Conservation (phyloP, 2,113 vertebrate genomes). For the Mirounga angustirostris region DNA sequence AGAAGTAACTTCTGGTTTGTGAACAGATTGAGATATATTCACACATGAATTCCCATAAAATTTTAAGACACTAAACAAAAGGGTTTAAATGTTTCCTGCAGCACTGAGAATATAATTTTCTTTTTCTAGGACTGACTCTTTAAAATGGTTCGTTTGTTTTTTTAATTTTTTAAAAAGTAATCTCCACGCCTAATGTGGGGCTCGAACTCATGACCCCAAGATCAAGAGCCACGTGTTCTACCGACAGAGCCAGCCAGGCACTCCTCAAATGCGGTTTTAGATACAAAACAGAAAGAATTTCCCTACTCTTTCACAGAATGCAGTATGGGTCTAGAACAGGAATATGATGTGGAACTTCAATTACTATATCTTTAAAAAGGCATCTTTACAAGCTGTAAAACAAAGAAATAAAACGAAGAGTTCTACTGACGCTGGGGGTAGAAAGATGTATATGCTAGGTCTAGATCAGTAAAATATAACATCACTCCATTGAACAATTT, state of each 20-base stretch:
- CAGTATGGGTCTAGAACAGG: neutral
- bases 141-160: neutral
- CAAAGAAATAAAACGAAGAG: neutral
- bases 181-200: neutral
- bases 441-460: neutral
- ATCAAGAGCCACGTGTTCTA: neutral
- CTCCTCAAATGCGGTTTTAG: neutral
- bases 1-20: slow-evolving; percentile 33
- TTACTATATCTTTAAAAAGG: slow-evolving; percentile 20
- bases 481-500: slow-evolving; percentile 28
- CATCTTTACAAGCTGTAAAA: slow-evolving; percentile 21
- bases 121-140: slow-evolving; percentile 38
- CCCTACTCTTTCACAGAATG: neutral
- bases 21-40: neutral
- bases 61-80: slow-evolving; percentile 51
- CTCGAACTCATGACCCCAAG: neutral
- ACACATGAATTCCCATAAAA: slow-evolving; percentile 49
- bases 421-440: neutral
- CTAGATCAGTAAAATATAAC: slow-evolving; percentile 6
- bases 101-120: slow-evolving; percentile 15
- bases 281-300: neutral
- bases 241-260: neutral
- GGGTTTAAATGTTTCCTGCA: slow-evolving; percentile 7
- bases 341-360: slow-evolving; percentile 1
- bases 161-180: neutral